Base-by-base conservation (phyloP, 2,888 invertebrate genomes). In the Trachelus iudaicus region DNA sequence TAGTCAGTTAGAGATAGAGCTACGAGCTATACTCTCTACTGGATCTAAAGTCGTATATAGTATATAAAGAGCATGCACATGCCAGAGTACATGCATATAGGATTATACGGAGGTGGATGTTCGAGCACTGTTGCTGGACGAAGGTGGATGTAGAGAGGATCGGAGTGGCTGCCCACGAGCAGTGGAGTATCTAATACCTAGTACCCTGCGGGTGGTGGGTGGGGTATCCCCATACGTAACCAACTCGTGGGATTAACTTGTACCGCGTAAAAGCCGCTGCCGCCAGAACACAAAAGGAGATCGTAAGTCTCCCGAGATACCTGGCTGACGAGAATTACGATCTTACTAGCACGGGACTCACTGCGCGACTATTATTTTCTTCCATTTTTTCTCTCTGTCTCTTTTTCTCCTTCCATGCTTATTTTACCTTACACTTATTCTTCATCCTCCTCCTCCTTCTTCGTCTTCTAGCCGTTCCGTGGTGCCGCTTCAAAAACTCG, bases 211-310 rank as follows among this genome's bases (percentile, higher is more conserved):
- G 56, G 56, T 23, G 56, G 56, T 56, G 56, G 56, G 56, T 23
- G 23, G 56, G 56, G 56, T 56, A 56, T 23, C 56, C 56, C 56
- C 56, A 56, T 56, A 56, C 56, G 56, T 56, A 33, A 31, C 71
- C 83, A 83, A 83, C 84, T 87, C 83, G 85, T 87, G 85, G 88
- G 89, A 90, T 90, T 90, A 90, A 90, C 90, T 90, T 90, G 89
- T 90, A 89, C 85, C 86, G 83, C 80, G 85, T 81, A 85, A 86
- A 87, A 88, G 84, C 83, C 86, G 85, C 79, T 82, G 79, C 81
- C 85, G 86, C 84, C 84, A 83, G 85, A 82, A 86, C 87, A 88
- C 88, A 84, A 89, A 89, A 87, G 87, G 87, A 84, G 85, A 82
- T 85, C 89, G 83, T 90, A 90, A 90, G 88, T 89, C 87, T 85